Conservation (phyloP, 2,797 vertebrate genomes). For the Tapirus indicus region DNA sequence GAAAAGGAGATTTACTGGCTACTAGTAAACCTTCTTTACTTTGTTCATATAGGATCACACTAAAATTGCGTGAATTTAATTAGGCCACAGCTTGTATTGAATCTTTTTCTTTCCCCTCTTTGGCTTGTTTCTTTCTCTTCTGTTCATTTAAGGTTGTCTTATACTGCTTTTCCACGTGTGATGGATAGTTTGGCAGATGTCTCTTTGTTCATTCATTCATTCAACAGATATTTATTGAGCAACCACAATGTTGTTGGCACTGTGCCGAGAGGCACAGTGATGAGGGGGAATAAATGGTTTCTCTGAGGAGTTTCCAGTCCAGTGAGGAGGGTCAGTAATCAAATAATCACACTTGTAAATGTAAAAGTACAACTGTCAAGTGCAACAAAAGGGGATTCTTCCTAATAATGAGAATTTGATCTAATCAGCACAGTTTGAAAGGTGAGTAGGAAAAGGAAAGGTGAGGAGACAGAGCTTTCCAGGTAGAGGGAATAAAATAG, state of each 20-base stretch:
- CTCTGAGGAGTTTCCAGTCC: not conserved
- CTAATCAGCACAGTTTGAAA: not conserved
- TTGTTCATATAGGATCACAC: not conserved
- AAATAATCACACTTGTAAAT: conserved; percentile 36
- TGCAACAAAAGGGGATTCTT: not conserved
- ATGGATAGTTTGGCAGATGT: not conserved
- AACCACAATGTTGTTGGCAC: not conserved
- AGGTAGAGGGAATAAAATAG: not conserved
- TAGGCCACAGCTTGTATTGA: not conserved
- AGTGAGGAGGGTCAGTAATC: conserved; percentile 18
- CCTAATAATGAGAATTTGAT: conserved; percentile 30
- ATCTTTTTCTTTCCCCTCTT: not conserved
- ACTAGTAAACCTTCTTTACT: not conserved
- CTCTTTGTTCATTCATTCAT: not conserved
- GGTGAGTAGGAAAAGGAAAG: not conserved
- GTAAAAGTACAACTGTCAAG: not conserved
- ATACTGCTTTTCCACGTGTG: not conserved
- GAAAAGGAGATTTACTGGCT: not conserved
- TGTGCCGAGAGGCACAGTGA: not conserved
- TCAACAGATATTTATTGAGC: not conserved
- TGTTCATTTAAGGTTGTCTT: not conserved
- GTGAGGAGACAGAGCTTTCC: not conserved
- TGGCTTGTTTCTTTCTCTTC: not conserved
- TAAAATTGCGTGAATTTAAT: conserved; percentile 39
- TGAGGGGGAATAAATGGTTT: not conserved